Conservation (phyloP, 2,888 invertebrate genomes). For the Entomobrya proxima region DNA sequence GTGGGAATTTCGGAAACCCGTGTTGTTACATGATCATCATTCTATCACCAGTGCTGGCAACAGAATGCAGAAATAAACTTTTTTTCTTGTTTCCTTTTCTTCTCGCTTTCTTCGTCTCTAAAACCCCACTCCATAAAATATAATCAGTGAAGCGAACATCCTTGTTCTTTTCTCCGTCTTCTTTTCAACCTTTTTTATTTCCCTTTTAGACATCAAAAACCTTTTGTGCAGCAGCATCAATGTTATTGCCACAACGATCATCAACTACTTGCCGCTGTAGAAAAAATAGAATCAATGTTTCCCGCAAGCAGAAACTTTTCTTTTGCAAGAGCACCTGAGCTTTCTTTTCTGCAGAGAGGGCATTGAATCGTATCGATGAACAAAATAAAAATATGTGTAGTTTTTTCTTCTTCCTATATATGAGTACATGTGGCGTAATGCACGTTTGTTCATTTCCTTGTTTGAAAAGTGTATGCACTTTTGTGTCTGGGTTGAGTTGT, state of each 20-base stretch:
- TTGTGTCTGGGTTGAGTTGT: neutral
- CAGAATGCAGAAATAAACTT: constrained; percentile 12
- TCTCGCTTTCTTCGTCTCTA: neutral
- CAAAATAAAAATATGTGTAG: neutral
- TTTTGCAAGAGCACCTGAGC: constrained; percentile 32
- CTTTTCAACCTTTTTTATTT: neutral
- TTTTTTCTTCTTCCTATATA: no score
- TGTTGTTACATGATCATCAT: neutral
- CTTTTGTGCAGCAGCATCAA: constrained; percentile 62
- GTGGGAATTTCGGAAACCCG: neutral
- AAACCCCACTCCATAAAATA: neutral
- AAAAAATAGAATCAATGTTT: neutral
- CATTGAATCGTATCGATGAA: constrained; percentile 32
- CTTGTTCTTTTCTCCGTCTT: neutral
- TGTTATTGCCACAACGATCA: constrained; percentile 30
- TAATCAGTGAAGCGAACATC: constrained; percentile 16
- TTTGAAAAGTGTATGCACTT: neutral
- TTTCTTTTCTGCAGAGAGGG: no score
- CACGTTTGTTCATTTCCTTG: no score
- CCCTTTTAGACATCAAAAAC: constrained; percentile 50
- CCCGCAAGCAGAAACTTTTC: constrained; percentile 39
- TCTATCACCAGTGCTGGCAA: constrained; percentile 4
- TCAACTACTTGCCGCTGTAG: neutral
- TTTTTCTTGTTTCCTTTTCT: neutral
- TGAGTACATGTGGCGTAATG: no score